Percentiles rank a stretch among this genome's conserved stretches.
Evolutionary conservation across 2,888 invertebrate genomes (phyloP).

Genomic region (Gryllus longicercus): DNA sequence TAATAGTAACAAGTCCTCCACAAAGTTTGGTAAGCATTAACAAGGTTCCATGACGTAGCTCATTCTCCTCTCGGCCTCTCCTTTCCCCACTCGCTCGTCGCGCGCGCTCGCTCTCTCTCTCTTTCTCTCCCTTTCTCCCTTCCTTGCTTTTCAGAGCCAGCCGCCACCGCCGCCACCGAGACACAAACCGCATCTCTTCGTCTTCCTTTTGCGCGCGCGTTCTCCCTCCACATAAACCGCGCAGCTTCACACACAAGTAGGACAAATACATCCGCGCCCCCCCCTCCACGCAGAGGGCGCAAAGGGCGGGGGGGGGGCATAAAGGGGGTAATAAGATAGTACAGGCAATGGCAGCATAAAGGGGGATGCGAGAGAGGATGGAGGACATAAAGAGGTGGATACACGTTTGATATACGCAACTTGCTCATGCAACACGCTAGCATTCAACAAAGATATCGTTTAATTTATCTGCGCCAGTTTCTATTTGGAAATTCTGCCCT

Average conservation of each 20-base stretch:
- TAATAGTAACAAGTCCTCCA: neutral
- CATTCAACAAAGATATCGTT: slow-evolving; percentile 7
- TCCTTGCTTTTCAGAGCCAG: neutral
- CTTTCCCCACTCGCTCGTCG: neutral
- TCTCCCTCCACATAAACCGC: neutral
- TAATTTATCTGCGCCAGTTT: neutral
- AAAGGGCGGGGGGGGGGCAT: neutral
- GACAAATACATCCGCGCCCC: neutral
- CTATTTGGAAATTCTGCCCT: neutral
- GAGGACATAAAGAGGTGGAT: neutral
- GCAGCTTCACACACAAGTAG: neutral
- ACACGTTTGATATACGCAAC: neutral
- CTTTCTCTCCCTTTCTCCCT: neutral
- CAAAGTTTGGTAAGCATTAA: slow-evolving; percentile 6
- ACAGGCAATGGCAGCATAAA: neutral
- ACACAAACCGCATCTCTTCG: neutral
- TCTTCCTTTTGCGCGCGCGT: neutral
- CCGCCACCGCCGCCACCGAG: neutral
- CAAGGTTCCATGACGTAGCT: slow-evolving; percentile 8
- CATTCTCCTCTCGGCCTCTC: neutral
- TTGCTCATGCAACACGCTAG: slow-evolving; percentile 6
- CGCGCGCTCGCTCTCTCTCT: neutral
- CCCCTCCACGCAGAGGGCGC: neutral
- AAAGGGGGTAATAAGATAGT: neutral
- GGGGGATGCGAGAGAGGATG: neutral